phyloP scores from a whole-genome alignment of 2,888 invertebrate genomes.

The Polydrusus pterygomalis region DNA sequence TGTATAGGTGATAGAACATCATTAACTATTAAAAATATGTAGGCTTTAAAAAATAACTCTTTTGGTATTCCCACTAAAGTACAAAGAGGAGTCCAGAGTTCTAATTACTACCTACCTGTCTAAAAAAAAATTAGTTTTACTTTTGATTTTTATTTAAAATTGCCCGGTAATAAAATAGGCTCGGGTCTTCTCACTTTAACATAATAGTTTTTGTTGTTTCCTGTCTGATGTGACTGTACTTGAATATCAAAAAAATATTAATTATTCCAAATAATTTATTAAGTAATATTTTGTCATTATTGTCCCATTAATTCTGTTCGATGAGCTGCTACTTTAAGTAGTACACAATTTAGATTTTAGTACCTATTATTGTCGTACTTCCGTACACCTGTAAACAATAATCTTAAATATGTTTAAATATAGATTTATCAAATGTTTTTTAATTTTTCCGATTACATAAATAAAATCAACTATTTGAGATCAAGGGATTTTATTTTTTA shows the following conservation, averaged over 20 bases:
- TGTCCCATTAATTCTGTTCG: not conserved
- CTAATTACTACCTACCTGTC: too few relatives aligned
- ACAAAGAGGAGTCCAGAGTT: too few relatives aligned
- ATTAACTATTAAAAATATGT: too few relatives aligned
- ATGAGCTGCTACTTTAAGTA: conserved; percentile 11
- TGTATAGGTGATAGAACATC: too few relatives aligned
- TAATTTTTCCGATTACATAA: conserved; percentile 1
- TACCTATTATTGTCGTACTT: conserved; percentile 21
- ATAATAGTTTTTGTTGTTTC: too few relatives aligned
- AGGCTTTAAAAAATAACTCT: too few relatives aligned
- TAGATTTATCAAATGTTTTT: conserved; percentile 13
- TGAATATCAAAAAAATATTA: not conserved
- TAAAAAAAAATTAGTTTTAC: too few relatives aligned
- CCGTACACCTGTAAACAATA: conserved; percentile 3
- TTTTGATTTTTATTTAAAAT: too few relatives aligned
- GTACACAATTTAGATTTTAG: not conserved
- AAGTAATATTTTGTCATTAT: conserved; percentile 8
- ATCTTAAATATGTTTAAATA: conserved; percentile 5
- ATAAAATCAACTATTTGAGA: conserved; percentile 9
- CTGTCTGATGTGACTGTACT: not conserved
- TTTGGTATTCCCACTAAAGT: too few relatives aligned
- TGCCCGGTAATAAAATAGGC: too few relatives aligned
- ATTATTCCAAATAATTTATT: conserved; percentile 14
- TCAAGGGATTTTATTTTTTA: conserved; percentile 16
- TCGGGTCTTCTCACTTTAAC: too few relatives aligned